phyloP scores from a whole-genome alignment of 2,797 vertebrate species.

The Phrynocephalus forsythii region DNA sequence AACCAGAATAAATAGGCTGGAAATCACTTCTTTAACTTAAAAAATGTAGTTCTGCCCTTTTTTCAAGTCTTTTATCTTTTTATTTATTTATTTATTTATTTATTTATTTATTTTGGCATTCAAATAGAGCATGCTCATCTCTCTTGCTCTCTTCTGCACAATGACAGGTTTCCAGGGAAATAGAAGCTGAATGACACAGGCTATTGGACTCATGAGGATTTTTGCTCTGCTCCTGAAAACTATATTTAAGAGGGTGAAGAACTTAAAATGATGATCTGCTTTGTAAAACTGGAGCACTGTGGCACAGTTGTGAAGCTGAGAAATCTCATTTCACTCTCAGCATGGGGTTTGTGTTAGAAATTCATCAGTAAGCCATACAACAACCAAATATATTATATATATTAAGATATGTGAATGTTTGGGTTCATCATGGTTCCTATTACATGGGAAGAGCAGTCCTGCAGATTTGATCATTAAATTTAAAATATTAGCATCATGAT shows the following conservation, averaged over 20 bases:
- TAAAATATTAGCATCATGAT: conserved; percentile 34
- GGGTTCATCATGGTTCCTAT: conserved; percentile 22
- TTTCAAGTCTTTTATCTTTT: neutral
- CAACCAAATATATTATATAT: neutral
- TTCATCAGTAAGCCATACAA: neutral
- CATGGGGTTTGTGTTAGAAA: conserved; percentile 8
- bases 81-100: no score
- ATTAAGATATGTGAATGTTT: neutral
- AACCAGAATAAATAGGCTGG: neutral
- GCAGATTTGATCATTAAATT: conserved; percentile 19
- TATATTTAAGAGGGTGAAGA: neutral
- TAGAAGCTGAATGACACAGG: neutral
- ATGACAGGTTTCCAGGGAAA: neutral
- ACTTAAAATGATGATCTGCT: neutral
- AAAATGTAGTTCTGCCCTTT: neutral
- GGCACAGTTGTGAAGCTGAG: neutral
- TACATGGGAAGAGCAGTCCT: conserved; percentile 37
- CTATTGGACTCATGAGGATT: neutral
- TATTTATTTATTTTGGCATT: neutral
- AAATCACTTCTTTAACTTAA: neutral
- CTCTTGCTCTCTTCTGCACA: neutral
- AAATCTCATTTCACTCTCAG: neutral
- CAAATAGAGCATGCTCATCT: neutral
- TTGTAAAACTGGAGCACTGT: neutral
- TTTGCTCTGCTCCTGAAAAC: neutral